Evolutionary conservation across 2,113 vertebrate species (phyloP).

Genomic region (Zosterops borbonicus): DNA sequence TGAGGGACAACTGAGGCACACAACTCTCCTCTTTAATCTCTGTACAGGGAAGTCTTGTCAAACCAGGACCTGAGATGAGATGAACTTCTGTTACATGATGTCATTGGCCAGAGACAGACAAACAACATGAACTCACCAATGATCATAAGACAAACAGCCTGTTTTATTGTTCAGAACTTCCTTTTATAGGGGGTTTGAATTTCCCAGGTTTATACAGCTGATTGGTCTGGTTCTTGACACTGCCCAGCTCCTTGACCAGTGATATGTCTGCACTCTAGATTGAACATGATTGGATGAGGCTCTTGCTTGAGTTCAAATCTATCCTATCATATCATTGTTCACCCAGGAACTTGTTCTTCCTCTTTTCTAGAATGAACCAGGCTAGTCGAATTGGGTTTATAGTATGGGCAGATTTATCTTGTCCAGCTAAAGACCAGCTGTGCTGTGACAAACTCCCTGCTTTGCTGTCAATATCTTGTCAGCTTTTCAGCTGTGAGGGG

Average conservation of each 20-base stretch:
- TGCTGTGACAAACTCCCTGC: background rate
- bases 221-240: background rate
- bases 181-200: background rate
- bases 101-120: background rate
- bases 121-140: background rate
- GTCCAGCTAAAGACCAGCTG: background rate
- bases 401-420: background rate
- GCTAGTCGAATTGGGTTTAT: background rate
- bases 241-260: background rate
- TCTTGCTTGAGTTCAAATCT: background rate
- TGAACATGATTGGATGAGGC: background rate
- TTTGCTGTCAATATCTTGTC: background rate
- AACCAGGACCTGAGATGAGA: background rate
- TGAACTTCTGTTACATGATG: background rate
- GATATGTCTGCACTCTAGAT: background rate
- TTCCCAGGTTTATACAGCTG: background rate
- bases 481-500: background rate
- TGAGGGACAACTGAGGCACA: background rate
- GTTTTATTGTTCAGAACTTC: background rate
- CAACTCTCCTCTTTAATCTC: background rate
- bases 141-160: background rate
- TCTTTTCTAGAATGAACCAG: background rate
- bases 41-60: background rate
- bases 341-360: background rate
- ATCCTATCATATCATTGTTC: background rate